Evolutionary conservation across 2,113 vertebrate species (phyloP).

Genomic region (Spermophilus dauricus): DNA sequence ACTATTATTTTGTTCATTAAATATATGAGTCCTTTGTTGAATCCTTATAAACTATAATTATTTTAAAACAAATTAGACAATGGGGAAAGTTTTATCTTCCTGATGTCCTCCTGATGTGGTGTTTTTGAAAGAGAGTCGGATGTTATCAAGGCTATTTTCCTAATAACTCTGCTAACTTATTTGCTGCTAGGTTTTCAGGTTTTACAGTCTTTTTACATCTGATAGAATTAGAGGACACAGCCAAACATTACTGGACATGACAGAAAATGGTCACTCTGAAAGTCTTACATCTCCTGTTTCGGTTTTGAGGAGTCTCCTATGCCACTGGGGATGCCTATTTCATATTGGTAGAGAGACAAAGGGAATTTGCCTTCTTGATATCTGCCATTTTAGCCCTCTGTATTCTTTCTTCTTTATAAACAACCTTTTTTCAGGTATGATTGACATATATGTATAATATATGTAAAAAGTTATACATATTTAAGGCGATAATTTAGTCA

Average conservation of each 20-base stretch:
- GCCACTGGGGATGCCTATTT: not conserved
- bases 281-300: not conserved
- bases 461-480: not conserved
- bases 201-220: not conserved
- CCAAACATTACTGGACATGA: not conserved
- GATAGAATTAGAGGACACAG: not conserved
- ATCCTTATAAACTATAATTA: slow-evolving; percentile 4
- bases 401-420: not conserved
- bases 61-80: not conserved
- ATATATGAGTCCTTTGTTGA: not conserved
- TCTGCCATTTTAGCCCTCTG: not conserved
- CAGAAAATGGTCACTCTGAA: not conserved
- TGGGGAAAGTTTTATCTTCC: not conserved
- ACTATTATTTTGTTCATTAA: not conserved
- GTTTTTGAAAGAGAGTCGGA: not conserved
- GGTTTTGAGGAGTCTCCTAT: not conserved
- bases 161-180: not conserved
- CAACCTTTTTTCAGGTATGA: not conserved
- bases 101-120: not conserved
- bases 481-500: not conserved
- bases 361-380: not conserved
- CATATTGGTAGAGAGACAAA: not conserved
- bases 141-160: not conserved
- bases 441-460: not conserved
- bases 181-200: not conserved